Conservation (phyloP, 2,797 vertebrate species). For the Menidia menidia region DNA sequence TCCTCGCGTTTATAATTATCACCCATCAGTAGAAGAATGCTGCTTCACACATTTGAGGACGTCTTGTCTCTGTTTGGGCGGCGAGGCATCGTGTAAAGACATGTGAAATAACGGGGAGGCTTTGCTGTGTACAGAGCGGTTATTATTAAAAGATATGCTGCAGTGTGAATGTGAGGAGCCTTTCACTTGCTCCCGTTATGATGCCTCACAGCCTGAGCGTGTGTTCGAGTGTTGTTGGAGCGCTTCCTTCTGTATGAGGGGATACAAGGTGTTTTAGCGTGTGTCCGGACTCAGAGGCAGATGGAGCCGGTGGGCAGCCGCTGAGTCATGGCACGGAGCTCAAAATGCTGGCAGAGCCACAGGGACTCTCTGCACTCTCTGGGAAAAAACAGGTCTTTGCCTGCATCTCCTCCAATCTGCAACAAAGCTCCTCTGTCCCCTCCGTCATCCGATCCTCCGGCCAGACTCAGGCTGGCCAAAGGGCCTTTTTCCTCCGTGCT, state of each 20-base stretch:
- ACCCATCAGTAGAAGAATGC: no score
- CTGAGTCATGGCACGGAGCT: constrained; percentile 49
- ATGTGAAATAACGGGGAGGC: background rate
- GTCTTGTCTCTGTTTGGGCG: background rate
- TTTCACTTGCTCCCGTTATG: background rate
- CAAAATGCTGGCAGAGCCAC: constrained; percentile 45
- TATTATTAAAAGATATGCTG: background rate
- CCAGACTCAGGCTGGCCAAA: constrained; percentile 37
- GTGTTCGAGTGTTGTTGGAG: constrained; percentile 6
- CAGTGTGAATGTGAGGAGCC: background rate
- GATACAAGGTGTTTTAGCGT: constrained; percentile 25
- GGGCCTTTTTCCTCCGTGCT: constrained; percentile 3
- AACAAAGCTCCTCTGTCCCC: constrained; percentile 79
- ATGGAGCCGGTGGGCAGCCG: constrained; percentile 62
- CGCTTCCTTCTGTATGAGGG: constrained; percentile 18
- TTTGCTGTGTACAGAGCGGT: background rate
- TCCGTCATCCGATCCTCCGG: constrained; percentile 72
- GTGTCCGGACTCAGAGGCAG: constrained; percentile 47
- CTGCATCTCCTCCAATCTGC: constrained; percentile 35
- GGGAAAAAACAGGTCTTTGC: constrained; percentile 65
- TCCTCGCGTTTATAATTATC: no score
- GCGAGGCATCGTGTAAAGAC: background rate
- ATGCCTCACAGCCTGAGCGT: background rate
- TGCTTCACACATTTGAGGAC: background rate
- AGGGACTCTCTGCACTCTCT: constrained; percentile 50